Percentiles rank a stretch among this genome's conserved stretches.
Evolutionary conservation across 2,797 vertebrate genomes (phyloP).

Genomic region (Propithecus perrieri): DNA sequence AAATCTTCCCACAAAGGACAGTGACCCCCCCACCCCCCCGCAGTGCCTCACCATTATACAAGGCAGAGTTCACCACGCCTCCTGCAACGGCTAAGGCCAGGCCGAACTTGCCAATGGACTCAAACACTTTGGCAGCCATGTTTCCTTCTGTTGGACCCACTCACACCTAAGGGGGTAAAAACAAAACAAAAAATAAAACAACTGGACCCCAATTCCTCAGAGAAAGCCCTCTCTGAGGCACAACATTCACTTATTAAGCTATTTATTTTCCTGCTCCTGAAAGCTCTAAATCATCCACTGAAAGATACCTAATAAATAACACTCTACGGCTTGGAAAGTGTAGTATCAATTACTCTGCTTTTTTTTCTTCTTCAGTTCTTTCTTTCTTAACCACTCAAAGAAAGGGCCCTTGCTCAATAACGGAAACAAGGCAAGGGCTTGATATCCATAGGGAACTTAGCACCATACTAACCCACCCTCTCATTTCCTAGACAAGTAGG

Average conservation of each 20-base stretch:
- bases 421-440: not conserved
- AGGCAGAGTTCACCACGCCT: conserved; percentile 95
- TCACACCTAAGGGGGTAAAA: conserved; percentile 70
- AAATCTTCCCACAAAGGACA: not conserved
- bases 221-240: not conserved
- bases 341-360: not conserved
- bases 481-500: not conserved
- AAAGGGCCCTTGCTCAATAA: not conserved
- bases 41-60: conserved; percentile 94
- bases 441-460: not conserved
- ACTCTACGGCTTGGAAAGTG: not conserved
- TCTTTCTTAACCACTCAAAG: not conserved
- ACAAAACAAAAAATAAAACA: conserved; percentile 31
- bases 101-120: conserved; percentile 95
- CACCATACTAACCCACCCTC: not conserved
- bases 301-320: not conserved
- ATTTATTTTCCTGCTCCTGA: not conserved
- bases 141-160: conserved; percentile 11
- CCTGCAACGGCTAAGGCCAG: conserved; percentile 94
- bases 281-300: not conserved
- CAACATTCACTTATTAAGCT: not conserved
- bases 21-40: not conserved
- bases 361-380: not conserved
- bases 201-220: not conserved
- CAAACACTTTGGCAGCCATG: conserved; percentile 93